These are phyloP conservation scores for Mycetomoellerius zeteki DNA, from an alignment of 1,140 invertebrate genomes.

Conservation along the genomic window DNA sequence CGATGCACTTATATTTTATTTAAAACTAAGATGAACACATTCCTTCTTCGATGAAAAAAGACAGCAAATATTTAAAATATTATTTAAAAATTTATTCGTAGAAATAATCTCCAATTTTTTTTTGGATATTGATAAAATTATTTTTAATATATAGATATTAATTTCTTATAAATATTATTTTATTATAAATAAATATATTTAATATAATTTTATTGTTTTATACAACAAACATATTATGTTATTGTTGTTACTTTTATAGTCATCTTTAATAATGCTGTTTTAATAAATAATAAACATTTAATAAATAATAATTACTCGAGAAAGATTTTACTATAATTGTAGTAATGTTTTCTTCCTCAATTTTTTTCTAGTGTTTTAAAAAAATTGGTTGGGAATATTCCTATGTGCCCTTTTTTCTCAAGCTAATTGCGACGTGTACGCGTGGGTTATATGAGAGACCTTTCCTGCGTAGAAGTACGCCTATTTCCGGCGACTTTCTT, in stretches of 20 bases:
- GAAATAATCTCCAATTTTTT: neutral
- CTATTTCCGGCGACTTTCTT: conserved; percentile 27
- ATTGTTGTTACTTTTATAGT: neutral
- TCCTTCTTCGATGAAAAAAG: neutral
- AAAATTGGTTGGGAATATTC: conserved; percentile 5
- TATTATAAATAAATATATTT: neutral
- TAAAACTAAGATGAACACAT: neutral
- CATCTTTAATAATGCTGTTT: neutral
- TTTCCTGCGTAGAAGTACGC: conserved; percentile 11
- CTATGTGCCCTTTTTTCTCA: neutral
- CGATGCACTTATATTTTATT: conserved; percentile 14
- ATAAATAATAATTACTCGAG: neutral
- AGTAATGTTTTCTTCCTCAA: neutral
- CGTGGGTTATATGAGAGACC: neutral
- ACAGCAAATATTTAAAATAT: neutral
- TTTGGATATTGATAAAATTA: neutral
- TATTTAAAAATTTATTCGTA: neutral
- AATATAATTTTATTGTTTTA: neutral
- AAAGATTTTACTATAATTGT: neutral
- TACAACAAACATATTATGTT: neutral
- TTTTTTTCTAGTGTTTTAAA: neutral
- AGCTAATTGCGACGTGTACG: conserved; percentile 6
- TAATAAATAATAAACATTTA: neutral
- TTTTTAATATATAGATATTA: conserved; percentile 6
- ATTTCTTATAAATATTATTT: neutral